These are phyloP conservation scores for Tribolium madens DNA, from an alignment of 1,140 invertebrate genomes.

Conservation along the genomic window DNA sequence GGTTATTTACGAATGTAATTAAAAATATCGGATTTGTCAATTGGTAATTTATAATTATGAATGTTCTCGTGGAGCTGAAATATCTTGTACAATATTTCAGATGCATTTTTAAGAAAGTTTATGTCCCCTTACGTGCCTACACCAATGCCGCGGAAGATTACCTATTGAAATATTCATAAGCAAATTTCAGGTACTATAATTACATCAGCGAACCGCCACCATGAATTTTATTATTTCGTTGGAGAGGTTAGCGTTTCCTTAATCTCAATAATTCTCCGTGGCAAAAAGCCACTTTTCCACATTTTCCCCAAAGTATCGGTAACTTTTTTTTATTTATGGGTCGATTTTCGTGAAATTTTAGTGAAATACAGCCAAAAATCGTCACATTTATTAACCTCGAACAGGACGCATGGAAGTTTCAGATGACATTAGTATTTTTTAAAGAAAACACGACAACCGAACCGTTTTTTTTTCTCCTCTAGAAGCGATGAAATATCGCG, in stretches of 20 bases:
- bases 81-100: no score
- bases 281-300: background rate
- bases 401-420: slow-evolving; percentile 19
- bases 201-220: slow-evolving; percentile 30
- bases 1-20: no score
- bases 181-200: slow-evolving; percentile 35
- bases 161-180: slow-evolving; percentile 39
- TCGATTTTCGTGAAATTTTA: slow-evolving; percentile 19
- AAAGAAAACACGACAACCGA: slow-evolving; percentile 14
- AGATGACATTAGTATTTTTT: slow-evolving; percentile 23
- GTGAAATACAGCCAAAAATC: slow-evolving; percentile 2
- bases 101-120: background rate
- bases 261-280: slow-evolving; percentile 15
- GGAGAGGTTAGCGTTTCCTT: slow-evolving; percentile 19
- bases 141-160: slow-evolving; percentile 17
- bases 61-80: no score
- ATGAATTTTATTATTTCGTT: slow-evolving; percentile 31
- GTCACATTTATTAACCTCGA: slow-evolving; percentile 8
- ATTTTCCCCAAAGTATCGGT: slow-evolving; percentile 5
- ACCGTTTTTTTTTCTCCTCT: slow-evolving; percentile 2
- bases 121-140: slow-evolving; percentile 17
- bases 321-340: slow-evolving; percentile 33
- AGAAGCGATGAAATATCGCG: slow-evolving; percentile 17
- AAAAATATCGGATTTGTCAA: no score
- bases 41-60: no score